Percentiles rank a stretch among this genome's conserved stretches.
These are phyloP conservation scores for Drosophila longiperda DNA, from an alignment of 2,888 invertebrate genomes.

Conservation along the genomic window DNA sequence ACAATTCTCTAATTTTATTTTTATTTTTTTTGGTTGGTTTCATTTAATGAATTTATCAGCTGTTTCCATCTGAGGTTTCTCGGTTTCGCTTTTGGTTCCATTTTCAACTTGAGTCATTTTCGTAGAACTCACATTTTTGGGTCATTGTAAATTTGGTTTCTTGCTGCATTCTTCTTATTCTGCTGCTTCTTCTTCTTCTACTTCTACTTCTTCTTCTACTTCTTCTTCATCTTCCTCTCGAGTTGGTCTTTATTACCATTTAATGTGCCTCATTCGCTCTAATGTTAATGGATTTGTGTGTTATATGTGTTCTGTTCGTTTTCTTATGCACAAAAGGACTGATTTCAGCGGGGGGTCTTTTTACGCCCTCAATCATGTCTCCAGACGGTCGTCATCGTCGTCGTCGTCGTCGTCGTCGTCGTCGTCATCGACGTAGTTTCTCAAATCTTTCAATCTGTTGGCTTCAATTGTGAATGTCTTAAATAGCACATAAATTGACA, in stretches of 20 bases:
- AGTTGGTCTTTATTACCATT: conserved; percentile 57
- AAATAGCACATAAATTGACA: conserved; percentile 39
- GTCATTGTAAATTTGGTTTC: conserved; percentile 58
- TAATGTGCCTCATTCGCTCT: conserved; percentile 57
- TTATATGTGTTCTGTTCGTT: conserved; percentile 13
- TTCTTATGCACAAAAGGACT: conserved; percentile 1
- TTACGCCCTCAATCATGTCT: conserved; percentile 48
- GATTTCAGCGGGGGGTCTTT: conserved; percentile 26
- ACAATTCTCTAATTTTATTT: conserved; percentile 15
- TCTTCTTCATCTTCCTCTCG: conserved; percentile 1
- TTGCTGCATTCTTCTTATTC: neutral
- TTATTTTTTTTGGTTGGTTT: conserved; percentile 19
- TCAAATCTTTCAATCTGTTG: conserved; percentile 41
- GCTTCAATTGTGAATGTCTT: conserved; percentile 42
- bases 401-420: neutral
- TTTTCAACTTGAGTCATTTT: conserved; percentile 47
- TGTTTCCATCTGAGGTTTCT: conserved; percentile 59
- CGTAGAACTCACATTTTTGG: conserved; percentile 48
- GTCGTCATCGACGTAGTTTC: neutral
- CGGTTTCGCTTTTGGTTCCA: conserved; percentile 30
- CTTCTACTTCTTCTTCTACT: neutral
- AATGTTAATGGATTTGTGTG: conserved; percentile 61
- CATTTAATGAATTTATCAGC: conserved; percentile 78
- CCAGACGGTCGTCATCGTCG: conserved; percentile 32
- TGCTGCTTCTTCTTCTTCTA: neutral